Evolutionary conservation across 2,797 vertebrate species (phyloP).

Genomic region (Enteromius paludinosus): DNA sequence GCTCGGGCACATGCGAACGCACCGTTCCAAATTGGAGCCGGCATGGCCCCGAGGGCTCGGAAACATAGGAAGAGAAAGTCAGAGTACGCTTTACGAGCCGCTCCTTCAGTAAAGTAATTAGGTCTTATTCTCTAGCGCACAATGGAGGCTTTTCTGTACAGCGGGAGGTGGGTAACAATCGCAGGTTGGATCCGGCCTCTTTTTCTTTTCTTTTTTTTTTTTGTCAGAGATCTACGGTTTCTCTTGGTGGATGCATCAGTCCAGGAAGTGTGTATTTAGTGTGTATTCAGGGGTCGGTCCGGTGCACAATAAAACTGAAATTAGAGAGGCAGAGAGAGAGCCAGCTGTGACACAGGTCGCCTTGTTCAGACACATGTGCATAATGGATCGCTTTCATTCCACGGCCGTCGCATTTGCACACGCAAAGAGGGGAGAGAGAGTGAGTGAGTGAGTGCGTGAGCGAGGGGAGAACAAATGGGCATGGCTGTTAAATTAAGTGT

Average conservation of each 20-base stretch:
- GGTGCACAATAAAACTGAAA: slow-evolving; percentile 62
- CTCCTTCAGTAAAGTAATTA: slow-evolving; percentile 54
- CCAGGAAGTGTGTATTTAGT: slow-evolving; percentile 58
- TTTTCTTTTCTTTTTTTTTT: slow-evolving; percentile 19
- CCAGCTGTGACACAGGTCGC: slow-evolving; percentile 68
- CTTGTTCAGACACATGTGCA: slow-evolving; percentile 71
- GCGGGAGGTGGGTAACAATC: slow-evolving; percentile 21
- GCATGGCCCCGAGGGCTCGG: slow-evolving; percentile 30
- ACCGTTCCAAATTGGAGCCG: slow-evolving; percentile 37
- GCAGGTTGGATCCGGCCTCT: slow-evolving; percentile 36
- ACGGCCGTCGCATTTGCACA: slow-evolving; percentile 64
- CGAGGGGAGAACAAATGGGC: slow-evolving; percentile 51
- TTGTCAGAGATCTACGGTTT: slow-evolving; percentile 57
- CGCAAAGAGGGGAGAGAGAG: slow-evolving; percentile 13
- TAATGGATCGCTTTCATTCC: slow-evolving; percentile 75
- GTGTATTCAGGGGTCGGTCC: slow-evolving; percentile 53
- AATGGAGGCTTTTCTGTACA: slow-evolving; percentile 42
- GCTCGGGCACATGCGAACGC: slow-evolving; percentile 7
- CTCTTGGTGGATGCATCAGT: slow-evolving; percentile 50
- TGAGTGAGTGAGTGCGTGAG: slow-evolving; percentile 22
- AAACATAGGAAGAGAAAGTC: slow-evolving; percentile 42
- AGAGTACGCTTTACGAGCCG: slow-evolving; percentile 36
- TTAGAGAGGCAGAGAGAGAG: slow-evolving; percentile 59
- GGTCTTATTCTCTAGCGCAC: slow-evolving; percentile 50
- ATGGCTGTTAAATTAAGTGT: slow-evolving; percentile 77